These are phyloP conservation scores for Artibeus jamaicensis DNA, from an alignment of 2,797 vertebrate species.

Conservation along the genomic window DNA sequence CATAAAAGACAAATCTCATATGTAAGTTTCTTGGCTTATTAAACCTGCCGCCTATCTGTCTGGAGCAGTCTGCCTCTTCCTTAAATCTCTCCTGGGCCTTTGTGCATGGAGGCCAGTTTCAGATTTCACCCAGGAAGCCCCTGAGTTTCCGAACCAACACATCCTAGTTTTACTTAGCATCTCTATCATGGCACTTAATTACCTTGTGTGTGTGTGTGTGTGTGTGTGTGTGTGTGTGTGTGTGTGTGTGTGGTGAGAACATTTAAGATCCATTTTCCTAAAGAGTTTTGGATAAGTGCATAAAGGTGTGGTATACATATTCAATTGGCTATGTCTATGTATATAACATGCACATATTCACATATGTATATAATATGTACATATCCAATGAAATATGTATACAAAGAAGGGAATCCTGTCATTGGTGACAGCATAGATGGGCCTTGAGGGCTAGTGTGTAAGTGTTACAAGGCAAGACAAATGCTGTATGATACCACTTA, in stretches of 20 bases:
- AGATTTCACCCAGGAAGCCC: not conserved
- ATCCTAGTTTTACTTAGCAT: not conserved
- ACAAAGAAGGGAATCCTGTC: not conserved
- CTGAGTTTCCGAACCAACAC: not conserved
- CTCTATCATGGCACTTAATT: not conserved
- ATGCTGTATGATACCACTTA: not conserved
- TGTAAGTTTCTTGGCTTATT: not conserved
- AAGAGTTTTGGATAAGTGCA: not conserved
- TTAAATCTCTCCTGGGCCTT: not conserved
- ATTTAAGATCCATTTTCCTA: not conserved
- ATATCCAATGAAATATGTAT: not conserved
- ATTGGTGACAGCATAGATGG: not conserved
- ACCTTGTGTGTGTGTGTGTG: not conserved
- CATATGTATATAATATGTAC: too few relatives aligned
- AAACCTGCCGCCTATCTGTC: not conserved
- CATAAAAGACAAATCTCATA: not conserved
- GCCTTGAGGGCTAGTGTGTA: not conserved
- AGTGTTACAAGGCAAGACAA: too few relatives aligned
- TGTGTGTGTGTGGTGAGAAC: not conserved
- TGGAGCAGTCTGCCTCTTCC: not conserved
- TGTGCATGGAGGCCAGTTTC: not conserved
- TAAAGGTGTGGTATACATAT: not conserved
- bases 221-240: too few relatives aligned
- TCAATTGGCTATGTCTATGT: not conserved
- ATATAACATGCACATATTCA: too few relatives aligned